Evolutionary conservation across 2,888 invertebrate species (phyloP).

Genomic region (Rhynchonema sp.): DNA sequence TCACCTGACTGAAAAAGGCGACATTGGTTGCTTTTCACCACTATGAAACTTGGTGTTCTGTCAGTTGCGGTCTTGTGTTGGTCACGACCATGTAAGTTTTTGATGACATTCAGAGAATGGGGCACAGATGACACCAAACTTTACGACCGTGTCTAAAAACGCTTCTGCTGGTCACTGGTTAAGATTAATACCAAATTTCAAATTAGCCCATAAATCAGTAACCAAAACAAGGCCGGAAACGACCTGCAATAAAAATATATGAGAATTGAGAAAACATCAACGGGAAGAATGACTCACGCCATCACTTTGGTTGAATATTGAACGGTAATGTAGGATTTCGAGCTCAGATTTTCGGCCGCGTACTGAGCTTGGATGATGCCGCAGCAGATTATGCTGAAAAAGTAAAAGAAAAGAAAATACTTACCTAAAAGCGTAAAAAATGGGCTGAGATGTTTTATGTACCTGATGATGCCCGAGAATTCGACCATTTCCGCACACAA

Average conservation of each 20-base stretch:
- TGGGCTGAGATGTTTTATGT: constrained; percentile 4
- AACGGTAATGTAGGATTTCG: constrained; percentile 37
- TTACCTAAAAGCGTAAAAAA: background rate
- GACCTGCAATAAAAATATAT: no score
- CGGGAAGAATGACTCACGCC: constrained; percentile 10
- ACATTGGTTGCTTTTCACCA: no score
- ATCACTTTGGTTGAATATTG: constrained; percentile 38
- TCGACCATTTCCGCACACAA: constrained; percentile 36
- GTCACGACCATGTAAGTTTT: no score
- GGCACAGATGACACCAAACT: no score
- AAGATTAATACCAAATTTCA: no score
- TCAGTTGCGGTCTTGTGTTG: no score
- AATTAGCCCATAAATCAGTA: no score
- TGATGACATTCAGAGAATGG: no score
- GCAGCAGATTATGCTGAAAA: background rate
- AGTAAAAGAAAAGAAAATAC: background rate
- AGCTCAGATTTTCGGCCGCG: constrained; percentile 38
- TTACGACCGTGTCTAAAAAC: background rate
- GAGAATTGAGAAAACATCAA: no score
- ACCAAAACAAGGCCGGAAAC: no score
- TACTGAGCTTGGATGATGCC: constrained; percentile 34
- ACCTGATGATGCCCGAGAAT: constrained; percentile 38
- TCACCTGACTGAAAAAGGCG: constrained; percentile 31
- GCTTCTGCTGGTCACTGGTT: no score
- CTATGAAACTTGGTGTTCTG: no score